These are phyloP conservation scores for Cephalopterus ornatus DNA, from an alignment of 2,113 vertebrate species.

Conservation along the genomic window DNA sequence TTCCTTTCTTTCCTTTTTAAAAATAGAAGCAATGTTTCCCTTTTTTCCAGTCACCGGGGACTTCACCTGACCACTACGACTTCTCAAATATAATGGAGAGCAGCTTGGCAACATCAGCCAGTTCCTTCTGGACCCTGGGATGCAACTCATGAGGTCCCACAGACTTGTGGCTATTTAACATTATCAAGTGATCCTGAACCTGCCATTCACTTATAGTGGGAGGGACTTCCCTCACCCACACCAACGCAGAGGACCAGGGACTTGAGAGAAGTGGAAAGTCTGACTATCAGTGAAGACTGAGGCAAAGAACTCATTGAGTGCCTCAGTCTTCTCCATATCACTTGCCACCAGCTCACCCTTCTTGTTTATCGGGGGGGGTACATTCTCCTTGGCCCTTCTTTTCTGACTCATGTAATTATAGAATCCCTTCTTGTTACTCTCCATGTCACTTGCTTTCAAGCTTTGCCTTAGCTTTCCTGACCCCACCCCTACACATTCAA, in stretches of 20 bases:
- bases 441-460: not conserved
- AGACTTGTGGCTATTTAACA: not conserved
- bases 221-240: not conserved
- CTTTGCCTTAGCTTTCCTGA: not conserved
- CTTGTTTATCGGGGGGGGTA: not conserved
- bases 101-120: not conserved
- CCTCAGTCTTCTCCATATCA: not conserved
- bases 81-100: not conserved
- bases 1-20: not conserved
- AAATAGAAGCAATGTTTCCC: not conserved
- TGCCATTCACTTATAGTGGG: accelerated
- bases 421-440: not conserved
- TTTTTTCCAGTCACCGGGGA: not conserved
- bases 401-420: not conserved
- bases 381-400: not conserved
- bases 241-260: not conserved
- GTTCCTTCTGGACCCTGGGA: no score
- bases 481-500: not conserved
- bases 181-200: not conserved
- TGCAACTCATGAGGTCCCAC: not conserved
- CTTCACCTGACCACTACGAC: not conserved
- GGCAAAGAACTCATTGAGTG: not conserved
- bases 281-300: not conserved
- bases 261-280: not conserved
- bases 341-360: not conserved